phyloP scores from a whole-genome alignment of 2,888 invertebrate genomes.

The Theodoxus fluviatilis region DNA sequence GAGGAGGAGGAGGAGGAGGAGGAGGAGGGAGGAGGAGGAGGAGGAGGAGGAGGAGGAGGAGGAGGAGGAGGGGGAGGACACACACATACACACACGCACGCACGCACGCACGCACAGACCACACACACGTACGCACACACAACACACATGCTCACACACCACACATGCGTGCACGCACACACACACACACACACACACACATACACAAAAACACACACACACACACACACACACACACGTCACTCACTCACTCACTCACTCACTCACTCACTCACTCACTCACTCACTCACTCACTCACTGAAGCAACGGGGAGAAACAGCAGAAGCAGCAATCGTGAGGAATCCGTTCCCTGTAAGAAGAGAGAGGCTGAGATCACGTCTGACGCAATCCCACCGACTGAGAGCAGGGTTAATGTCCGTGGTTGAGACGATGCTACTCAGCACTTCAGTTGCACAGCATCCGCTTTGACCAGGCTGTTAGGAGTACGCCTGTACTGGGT shows the following conservation, averaged over 20 bases:
- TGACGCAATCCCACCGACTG: too few species aligned
- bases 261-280: neutral
- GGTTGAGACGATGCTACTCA: too few species aligned
- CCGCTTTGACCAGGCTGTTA: too few species aligned
- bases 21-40: neutral
- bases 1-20: neutral
- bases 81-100: neutral
- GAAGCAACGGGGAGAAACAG: neutral
- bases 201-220: too few species aligned
- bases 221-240: too few species aligned
- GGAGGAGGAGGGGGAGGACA: neutral
- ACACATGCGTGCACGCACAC: neutral
- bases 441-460: too few species aligned
- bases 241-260: too few species aligned
- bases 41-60: neutral
- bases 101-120: neutral
- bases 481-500: too few species aligned
- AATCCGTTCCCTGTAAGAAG: neutral
- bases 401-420: too few species aligned
- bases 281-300: neutral
- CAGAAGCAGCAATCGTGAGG: neutral
- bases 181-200: conserved; percentile 6
- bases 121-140: neutral
- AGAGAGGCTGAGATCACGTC: neutral
- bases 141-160: too few species aligned